Evolutionary conservation across 2,888 invertebrate species (phyloP), one percentile per base, ranked within the genome.

Genomic region (Rhaphigaster nebulosa): DNA sequence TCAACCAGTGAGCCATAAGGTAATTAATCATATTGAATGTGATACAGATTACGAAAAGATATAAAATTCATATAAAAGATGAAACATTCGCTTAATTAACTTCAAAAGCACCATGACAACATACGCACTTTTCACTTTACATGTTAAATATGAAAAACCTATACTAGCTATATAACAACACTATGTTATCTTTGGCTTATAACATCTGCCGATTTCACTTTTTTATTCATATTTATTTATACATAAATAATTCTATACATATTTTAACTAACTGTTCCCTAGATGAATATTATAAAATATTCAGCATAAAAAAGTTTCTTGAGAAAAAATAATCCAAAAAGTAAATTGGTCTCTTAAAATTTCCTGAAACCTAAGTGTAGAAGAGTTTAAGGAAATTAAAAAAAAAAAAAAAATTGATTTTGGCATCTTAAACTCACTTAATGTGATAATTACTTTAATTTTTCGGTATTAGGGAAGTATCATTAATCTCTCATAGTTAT

Each of bases 161-260:
- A 90, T 29, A 41, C 90, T 90, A 90, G n/a, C 60, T 90, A 60
- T 90, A 38, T 90, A 90, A 90, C 87, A 56, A 84, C 26, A 84
- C 90, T 90, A 90, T 84, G 70, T 84, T 87, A 54, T 87, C 90
- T 90, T 90, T 90, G 90, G 90, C 87, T 90, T 90, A 54, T 60
- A 90, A 87, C 90, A 87, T 84, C 76, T 87, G 87, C 80, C 56
- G 50, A 90, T 90, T 84, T 54, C 56, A 84, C 34, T n/a, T 87
- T 80, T 84, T 84, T 84, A 26, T 84, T n/a, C 23, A 84, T 84
- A 26, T 56, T 38, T 90, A 90, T 84, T 80, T 56, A 84, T 29
- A 56, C 54, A 87, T 34, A 90, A 84, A 90, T 90, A 90, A 34
- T 87, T 50, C 54, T 87, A 87, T 80, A 34, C 34, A 76, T 52